Conservation (phyloP, 2,797 vertebrate genomes). For the Parauchenoglanis ngamensis region DNA sequence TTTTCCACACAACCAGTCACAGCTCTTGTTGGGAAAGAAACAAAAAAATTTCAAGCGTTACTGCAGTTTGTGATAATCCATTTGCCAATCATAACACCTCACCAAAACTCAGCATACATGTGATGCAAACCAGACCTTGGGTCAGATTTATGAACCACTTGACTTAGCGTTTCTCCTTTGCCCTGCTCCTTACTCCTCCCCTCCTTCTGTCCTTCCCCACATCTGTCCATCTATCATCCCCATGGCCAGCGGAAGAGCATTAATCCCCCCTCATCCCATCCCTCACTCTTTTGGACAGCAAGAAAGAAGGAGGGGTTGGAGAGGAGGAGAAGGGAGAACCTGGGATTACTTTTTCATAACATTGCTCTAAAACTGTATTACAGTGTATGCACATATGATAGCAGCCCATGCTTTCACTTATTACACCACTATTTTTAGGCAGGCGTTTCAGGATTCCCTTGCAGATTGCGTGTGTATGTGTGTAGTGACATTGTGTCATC, state of each 20-base stretch:
- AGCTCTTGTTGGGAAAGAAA: neutral
- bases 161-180: constrained; percentile 69
- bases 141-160: constrained; percentile 77
- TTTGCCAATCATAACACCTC: constrained; percentile 59
- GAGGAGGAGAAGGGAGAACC: constrained; percentile 56
- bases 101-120: constrained; percentile 68
- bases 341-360: constrained; percentile 76
- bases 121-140: constrained; percentile 75
- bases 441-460: neutral
- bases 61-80: constrained; percentile 24
- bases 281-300: constrained; percentile 75
- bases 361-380: constrained; percentile 65
- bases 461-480: neutral
- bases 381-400: constrained; percentile 63
- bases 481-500: neutral
- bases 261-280: constrained; percentile 78
- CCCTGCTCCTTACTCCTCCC: constrained; percentile 62
- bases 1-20: neutral
- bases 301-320: constrained; percentile 54
- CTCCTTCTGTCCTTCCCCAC: constrained; percentile 69
- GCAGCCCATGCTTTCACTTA: neutral
- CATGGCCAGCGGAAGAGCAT: constrained; percentile 77
- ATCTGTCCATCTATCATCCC: constrained; percentile 80
- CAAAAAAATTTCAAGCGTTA: constrained; percentile 14
- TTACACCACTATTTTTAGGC: neutral